phyloP scores from a whole-genome alignment of 2,888 invertebrate genomes.

The Shargacucullia verbasci region DNA sequence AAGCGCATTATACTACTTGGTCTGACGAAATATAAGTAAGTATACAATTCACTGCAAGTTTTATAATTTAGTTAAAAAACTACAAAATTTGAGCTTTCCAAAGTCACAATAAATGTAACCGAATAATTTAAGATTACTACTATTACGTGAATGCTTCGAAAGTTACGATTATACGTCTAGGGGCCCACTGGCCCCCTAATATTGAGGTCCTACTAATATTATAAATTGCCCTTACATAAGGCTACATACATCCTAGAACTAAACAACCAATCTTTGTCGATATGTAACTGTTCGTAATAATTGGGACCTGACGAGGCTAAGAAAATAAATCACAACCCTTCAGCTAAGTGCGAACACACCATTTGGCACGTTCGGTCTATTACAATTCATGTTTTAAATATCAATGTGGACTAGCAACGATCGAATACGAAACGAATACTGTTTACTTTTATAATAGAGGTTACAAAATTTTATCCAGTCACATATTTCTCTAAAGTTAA shows the following conservation, averaged over 20 bases:
- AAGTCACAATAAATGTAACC: constrained; percentile 59
- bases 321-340: constrained; percentile 77
- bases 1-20: constrained; percentile 68
- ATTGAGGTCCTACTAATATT: constrained; percentile 34
- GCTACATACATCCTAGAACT: constrained; percentile 63
- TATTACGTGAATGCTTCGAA: constrained; percentile 35
- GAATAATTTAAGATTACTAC: constrained; percentile 45
- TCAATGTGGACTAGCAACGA: constrained; percentile 57
- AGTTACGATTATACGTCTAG: constrained; percentile 44
- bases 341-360: constrained; percentile 51
- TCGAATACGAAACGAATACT: constrained; percentile 58
- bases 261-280: constrained; percentile 72
- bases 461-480: constrained; percentile 57
- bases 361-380: constrained; percentile 64
- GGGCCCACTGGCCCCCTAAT: constrained; percentile 39
- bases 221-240: constrained; percentile 41
- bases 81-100: constrained; percentile 79
- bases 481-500: constrained; percentile 44
- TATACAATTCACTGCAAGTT: constrained; percentile 42
- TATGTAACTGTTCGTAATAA: constrained; percentile 74
- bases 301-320: constrained; percentile 57
- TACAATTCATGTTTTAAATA: constrained; percentile 51
- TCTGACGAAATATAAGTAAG: constrained; percentile 62
- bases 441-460: constrained; percentile 38
- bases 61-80: constrained; percentile 63